These are phyloP conservation scores for Adelges cooleyi DNA, from an alignment of 1,140 invertebrate genomes.

Conservation along the genomic window DNA sequence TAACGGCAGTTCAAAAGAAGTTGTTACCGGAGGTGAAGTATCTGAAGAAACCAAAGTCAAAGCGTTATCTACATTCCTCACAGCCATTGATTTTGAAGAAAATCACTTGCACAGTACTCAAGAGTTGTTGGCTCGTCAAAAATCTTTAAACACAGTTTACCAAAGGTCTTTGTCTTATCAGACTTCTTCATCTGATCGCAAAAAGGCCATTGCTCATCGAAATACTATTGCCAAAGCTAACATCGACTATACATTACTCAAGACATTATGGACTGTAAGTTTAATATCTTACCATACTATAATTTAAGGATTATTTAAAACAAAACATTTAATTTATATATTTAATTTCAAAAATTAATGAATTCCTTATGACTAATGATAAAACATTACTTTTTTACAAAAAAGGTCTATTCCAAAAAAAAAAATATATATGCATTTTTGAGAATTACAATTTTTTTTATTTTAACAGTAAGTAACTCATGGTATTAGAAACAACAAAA, in stretches of 20 bases:
- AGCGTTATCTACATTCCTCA: slow-evolving; percentile 12
- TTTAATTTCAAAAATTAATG: no score
- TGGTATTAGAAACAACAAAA: no score
- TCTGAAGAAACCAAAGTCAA: slow-evolving; percentile 24
- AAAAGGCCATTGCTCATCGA: slow-evolving; percentile 29
- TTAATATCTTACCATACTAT: not conserved
- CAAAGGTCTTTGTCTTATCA: slow-evolving; percentile 5
- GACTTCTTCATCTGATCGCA: not conserved
- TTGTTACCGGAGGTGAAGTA: slow-evolving; percentile 29
- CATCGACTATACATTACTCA: slow-evolving; percentile 29
- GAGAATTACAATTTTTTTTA: no score
- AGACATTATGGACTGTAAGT: slow-evolving; percentile 23
- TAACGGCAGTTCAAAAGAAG: slow-evolving; percentile 34
- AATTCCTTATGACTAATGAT: no score
- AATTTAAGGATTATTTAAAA: not conserved
- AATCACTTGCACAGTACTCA: slow-evolving; percentile 9
- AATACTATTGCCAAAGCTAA: slow-evolving; percentile 26
- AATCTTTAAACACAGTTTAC: slow-evolving; percentile 4
- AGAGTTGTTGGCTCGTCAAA: slow-evolving; percentile 4
- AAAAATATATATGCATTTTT: no score
- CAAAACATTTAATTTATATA: no score
- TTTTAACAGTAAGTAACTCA: no score
- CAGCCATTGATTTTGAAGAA: not conserved
- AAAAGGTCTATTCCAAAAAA: no score
- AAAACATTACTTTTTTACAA: no score